Conservation (phyloP, 2,113 vertebrate genomes). For the Phylloscopus trochiloides region DNA sequence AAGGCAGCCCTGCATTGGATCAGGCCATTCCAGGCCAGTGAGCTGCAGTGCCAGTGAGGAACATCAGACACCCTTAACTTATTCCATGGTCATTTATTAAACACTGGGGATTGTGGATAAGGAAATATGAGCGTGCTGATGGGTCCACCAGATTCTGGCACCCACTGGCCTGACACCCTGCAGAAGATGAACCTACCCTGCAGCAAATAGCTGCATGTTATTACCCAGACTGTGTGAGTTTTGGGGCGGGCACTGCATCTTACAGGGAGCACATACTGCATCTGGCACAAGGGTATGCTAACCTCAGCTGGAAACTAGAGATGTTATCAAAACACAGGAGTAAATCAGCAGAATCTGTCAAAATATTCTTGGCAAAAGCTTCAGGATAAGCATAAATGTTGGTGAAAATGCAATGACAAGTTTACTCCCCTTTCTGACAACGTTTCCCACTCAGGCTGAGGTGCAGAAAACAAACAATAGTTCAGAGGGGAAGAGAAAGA, state of each 20-base stretch:
- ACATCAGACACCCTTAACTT: accelerated
- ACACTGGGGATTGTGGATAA: neutral
- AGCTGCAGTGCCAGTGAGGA: neutral
- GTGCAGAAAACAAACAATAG: neutral
- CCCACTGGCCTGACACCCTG: neutral
- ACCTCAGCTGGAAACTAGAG: neutral
- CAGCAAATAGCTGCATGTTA: neutral
- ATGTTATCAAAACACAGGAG: neutral
- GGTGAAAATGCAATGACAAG: accelerated
- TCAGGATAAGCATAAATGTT: neutral
- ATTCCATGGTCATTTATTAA: neutral
- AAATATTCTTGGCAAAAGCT: neutral
- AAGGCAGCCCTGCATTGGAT: neutral
- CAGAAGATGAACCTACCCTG: neutral
- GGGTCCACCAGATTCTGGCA: neutral
- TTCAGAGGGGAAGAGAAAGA: neutral
- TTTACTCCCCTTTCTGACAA: neutral
- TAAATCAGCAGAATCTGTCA: neutral
- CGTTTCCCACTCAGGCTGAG: accelerated
- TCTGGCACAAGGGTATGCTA: neutral
- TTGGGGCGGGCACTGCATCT: neutral
- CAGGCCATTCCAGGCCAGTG: too few species aligned
- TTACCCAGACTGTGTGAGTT: neutral
- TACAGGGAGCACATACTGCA: too few species aligned
- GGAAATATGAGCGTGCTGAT: neutral